Conservation (phyloP, 2,888 invertebrate species). For the Diarsia mendica region DNA sequence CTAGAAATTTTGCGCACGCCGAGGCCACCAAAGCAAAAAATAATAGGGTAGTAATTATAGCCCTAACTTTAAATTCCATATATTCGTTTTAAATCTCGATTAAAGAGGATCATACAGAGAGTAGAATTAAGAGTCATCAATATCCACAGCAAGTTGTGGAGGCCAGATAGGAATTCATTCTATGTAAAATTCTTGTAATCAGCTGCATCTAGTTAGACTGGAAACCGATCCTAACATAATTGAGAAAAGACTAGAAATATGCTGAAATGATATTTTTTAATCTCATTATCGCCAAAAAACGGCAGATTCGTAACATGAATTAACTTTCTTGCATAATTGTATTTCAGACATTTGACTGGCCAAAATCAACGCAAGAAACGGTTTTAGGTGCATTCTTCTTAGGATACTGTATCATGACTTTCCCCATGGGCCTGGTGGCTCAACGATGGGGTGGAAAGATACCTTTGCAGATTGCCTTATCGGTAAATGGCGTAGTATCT, state of each 20-base stretch:
- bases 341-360: slow-evolving; percentile 77
- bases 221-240: too few relatives aligned
- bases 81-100: background rate
- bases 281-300: background rate
- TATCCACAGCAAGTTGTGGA: too few relatives aligned
- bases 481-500: slow-evolving; percentile 73
- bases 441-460: slow-evolving; percentile 91
- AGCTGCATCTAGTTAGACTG: too few relatives aligned
- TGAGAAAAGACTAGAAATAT: too few relatives aligned
- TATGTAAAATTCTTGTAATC: too few relatives aligned
- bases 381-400: slow-evolving; percentile 87
- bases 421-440: slow-evolving; percentile 90
- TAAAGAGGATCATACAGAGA: too few relatives aligned
- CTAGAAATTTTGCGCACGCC: too few relatives aligned
- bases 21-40: too few relatives aligned
- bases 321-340: background rate
- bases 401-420: slow-evolving; percentile 88
- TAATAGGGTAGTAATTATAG: background rate
- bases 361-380: slow-evolving; percentile 80
- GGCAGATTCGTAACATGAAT: background rate
- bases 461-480: slow-evolving; percentile 84
- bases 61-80: background rate
- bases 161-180: too few relatives aligned
- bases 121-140: too few relatives aligned
- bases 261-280: background rate